Percentiles rank a stretch among this genome's conserved stretches.
phyloP scores from a whole-genome alignment of 2,888 invertebrate genomes.

The Megaustenia siamemsis region DNA sequence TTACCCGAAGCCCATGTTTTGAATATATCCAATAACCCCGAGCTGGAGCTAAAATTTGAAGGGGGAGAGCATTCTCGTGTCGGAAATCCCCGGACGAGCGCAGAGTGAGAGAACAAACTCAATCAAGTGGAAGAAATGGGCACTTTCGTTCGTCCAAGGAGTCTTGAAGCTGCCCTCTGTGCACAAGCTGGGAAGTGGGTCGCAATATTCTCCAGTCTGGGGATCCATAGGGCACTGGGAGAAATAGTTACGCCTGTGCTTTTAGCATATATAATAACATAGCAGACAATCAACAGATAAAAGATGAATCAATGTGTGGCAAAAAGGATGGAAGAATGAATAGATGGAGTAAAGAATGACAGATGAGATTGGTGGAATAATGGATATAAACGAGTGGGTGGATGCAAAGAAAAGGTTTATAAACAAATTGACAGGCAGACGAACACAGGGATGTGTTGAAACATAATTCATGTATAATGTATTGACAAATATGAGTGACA shows the following conservation, averaged over 20 bases:
- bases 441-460: too few relatives aligned
- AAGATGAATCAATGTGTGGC: not conserved
- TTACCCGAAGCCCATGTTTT: not conserved
- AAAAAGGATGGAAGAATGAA: not conserved
- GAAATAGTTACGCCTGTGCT: not conserved
- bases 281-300: not conserved
- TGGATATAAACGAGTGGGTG: too few relatives aligned
- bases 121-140: slow-evolving; percentile 15
- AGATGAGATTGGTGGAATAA: not conserved
- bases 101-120: not conserved
- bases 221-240: not conserved
- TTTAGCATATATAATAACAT: not conserved
- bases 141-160: not conserved
- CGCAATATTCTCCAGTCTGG: not conserved
- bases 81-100: not conserved
- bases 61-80: slow-evolving; percentile 31
- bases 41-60: not conserved
- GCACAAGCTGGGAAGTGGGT: not conserved
- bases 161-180: too few relatives aligned
- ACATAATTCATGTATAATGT: too few relatives aligned
- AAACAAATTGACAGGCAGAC: not conserved
- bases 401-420: too few relatives aligned
- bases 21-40: not conserved
- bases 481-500: not conserved
- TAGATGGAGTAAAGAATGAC: not conserved